Evolutionary conservation across 2,888 invertebrate genomes (phyloP), one percentile per base, ranked within the genome.

Genomic region (Drosophila falleni): DNA sequence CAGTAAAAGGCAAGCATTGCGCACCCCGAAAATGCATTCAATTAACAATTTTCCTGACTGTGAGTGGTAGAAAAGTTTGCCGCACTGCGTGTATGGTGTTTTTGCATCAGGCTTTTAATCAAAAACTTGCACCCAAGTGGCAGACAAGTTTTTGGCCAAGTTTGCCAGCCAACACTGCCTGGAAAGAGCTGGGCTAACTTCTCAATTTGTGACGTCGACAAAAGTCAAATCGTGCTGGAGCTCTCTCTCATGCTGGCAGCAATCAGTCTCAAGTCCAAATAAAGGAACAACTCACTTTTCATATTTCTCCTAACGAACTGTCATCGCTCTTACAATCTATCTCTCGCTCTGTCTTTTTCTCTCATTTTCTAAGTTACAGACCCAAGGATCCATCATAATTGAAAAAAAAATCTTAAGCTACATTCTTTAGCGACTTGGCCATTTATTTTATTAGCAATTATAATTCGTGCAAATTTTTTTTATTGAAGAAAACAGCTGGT

Each of bases 151-250:
- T 74, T 81, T 54, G 70, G 54, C 69, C 68, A 87, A 89, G 84
- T 89, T 81, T 87, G 77, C 63, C 69, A 62, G 66, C 46, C 46
- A 58, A 55, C 46, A 46, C 56, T 46, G 54, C 8, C 54, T 54
- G 16, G 29, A 33, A 46, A 42, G 44, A 42, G 44, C 59, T 29
- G 50, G 65, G 69, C 51, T 74, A 83, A 84, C 81, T 89, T 81
- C 78, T 63, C 74, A 71, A 83, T 83, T 89, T 88, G 89, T 83
- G 89, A 89, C 89, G 87, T 87, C 78, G 74, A 84, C 84, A 84
- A 83, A 83, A 83, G 89, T 89, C 83, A 89, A 89, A 87, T 84
- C 81, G 78, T 88, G 89, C 83, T 63, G 29, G 39, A 19, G 65
- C 50, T 49, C 58, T 33, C 63, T 58, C 51, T 64, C 58, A 58